Conservation (phyloP, 2,888 invertebrate species). For the Ceramica pisi region DNA sequence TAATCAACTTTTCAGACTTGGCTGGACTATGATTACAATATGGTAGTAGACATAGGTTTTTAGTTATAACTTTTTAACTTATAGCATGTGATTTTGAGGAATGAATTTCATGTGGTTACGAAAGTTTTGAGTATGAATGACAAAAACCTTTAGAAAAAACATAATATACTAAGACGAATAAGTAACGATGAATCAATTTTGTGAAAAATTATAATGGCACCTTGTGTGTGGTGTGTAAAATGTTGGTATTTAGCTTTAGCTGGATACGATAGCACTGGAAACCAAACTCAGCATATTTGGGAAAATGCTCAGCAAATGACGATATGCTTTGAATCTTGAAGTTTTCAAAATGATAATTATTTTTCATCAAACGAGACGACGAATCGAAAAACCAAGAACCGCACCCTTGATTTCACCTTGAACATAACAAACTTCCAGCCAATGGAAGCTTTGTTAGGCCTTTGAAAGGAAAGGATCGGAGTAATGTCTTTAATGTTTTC, state of each 20-base stretch:
- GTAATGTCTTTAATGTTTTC: slow-evolving; percentile 54
- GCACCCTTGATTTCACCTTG: slow-evolving; percentile 6
- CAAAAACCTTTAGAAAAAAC: no score
- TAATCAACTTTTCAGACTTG: neutral
- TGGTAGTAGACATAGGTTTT: neutral
- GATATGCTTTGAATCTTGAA: neutral
- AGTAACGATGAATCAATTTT: no score
- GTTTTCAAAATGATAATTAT: neutral
- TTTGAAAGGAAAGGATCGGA: slow-evolving; percentile 39
- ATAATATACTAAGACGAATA: no score
- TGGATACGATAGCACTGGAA: no score
- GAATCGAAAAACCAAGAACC: neutral
- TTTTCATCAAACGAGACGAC: neutral
- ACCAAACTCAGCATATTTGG: neutral
- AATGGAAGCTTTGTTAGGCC: slow-evolving; percentile 28
- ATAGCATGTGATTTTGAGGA: neutral
- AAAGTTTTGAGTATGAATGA: neutral
- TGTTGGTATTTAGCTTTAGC: no score
- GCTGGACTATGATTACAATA: neutral
- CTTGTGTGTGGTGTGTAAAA: no score
- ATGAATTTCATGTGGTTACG: neutral
- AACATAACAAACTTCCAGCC: slow-evolving; percentile 26
- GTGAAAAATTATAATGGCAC: no score
- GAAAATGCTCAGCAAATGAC: neutral
- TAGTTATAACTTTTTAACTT: neutral